These are phyloP conservation scores for Alligator mississippiensis DNA, from an alignment of 2,113 vertebrate species.

Conservation along the genomic window DNA sequence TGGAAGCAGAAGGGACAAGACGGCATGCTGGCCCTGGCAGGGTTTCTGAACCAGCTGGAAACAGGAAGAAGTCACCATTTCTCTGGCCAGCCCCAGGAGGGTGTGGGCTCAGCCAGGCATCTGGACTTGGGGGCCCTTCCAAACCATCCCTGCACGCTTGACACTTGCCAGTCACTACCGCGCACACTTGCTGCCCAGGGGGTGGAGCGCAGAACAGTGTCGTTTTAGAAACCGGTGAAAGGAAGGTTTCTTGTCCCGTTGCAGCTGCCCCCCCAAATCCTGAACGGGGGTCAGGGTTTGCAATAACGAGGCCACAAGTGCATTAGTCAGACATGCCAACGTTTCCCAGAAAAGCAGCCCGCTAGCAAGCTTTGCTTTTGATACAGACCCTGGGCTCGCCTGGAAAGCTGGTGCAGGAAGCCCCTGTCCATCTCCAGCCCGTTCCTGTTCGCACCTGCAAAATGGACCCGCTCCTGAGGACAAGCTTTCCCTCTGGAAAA, in stretches of 20 bases:
- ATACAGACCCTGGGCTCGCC: not conserved
- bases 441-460: too few species aligned
- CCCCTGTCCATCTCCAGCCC: too few species aligned
- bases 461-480: not conserved
- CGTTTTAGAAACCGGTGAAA: not conserved
- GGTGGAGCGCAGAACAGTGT: not conserved
- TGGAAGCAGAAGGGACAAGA: not conserved
- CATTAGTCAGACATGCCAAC: conserved; percentile 23
- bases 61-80: not conserved
- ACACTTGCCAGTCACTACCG: not conserved
- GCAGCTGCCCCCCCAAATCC: not conserved
- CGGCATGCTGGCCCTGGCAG: not conserved
- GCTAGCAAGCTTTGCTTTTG: not conserved
- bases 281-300: not conserved
- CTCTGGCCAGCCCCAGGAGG: too few species aligned
- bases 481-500: conserved; percentile 18
- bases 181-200: not conserved
- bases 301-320: not conserved
- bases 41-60: not conserved
- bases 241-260: not conserved
- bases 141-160: not conserved
- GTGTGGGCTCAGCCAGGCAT: not conserved
- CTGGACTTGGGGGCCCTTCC: not conserved
- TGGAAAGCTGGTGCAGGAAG: not conserved
- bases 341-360: not conserved